Evolutionary conservation across 2,113 vertebrate species (phyloP).

Genomic region (Petaurus breviceps): DNA sequence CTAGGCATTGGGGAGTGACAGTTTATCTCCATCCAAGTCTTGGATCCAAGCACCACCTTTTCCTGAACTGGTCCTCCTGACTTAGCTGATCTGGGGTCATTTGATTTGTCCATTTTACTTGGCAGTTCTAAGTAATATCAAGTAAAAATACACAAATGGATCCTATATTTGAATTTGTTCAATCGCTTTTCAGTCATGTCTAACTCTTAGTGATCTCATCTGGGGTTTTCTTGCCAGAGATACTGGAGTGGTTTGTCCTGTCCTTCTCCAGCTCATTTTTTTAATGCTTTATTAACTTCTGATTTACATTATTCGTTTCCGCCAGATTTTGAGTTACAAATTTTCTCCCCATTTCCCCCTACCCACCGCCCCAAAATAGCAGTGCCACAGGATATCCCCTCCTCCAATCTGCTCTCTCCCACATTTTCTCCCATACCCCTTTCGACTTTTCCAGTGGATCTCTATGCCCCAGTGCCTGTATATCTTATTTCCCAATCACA

Average conservation of each 20-base stretch:
- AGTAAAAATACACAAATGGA: background rate
- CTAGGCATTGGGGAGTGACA: background rate
- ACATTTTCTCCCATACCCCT: too few species aligned
- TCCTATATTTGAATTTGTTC: background rate
- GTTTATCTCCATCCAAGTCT: background rate
- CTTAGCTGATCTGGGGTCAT: background rate
- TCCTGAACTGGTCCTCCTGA: background rate
- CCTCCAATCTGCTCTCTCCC: too few species aligned
- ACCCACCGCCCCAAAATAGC: too few species aligned
- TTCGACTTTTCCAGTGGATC: too few species aligned
- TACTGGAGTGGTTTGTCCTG: background rate
- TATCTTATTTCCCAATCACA: too few species aligned
- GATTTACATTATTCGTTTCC: too few species aligned
- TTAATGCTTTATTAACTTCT: too few species aligned
- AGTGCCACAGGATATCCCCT: too few species aligned
- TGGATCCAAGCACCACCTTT: background rate
- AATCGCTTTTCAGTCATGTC: background rate
- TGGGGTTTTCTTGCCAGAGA: background rate
- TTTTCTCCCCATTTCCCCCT: too few species aligned
- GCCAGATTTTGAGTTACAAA: too few species aligned
- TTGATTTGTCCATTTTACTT: slow-evolving; percentile 2
- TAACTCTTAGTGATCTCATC: background rate
- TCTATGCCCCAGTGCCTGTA: too few species aligned
- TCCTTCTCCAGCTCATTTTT: background rate
- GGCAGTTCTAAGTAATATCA: background rate